Evolutionary conservation across 2,888 invertebrate species (phyloP).

Genomic region (Ophion ventricosus): DNA sequence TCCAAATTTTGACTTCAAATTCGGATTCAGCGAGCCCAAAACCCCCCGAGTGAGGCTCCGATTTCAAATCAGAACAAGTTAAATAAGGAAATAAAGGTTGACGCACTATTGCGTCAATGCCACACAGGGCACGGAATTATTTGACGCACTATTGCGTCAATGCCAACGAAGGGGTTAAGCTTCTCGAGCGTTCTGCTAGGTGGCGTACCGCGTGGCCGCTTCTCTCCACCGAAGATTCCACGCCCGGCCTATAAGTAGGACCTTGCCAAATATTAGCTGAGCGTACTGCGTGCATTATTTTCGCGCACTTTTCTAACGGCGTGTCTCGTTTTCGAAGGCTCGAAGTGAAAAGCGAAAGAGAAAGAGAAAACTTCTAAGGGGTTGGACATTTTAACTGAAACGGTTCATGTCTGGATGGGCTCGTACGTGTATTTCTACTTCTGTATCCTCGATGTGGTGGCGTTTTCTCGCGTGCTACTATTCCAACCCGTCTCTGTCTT

Average conservation of each 20-base stretch:
- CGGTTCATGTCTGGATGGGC: background rate
- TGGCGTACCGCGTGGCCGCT: background rate
- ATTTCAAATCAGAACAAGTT: too few relatives aligned
- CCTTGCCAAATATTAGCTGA: background rate
- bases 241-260: background rate
- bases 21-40: too few relatives aligned
- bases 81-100: too few relatives aligned
- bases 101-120: too few relatives aligned
- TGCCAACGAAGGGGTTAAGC: too few relatives aligned
- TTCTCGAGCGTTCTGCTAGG: background rate
- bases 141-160: too few relatives aligned
- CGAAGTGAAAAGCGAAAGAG: background rate
- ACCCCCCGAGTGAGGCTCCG: too few relatives aligned
- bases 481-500: constrained; percentile 25
- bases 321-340: background rate
- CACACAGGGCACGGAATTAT: too few relatives aligned
- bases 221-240: background rate
- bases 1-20: too few relatives aligned
- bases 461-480: constrained; percentile 60
- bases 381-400: background rate
- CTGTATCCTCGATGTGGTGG: constrained; percentile 18
- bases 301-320: too few relatives aligned
- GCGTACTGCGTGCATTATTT: too few relatives aligned
- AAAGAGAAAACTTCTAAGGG: background rate
- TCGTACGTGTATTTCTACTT: constrained; percentile 18